Conservation (phyloP, 2,888 invertebrate species). For the Caenorhabditis angaria region DNA sequence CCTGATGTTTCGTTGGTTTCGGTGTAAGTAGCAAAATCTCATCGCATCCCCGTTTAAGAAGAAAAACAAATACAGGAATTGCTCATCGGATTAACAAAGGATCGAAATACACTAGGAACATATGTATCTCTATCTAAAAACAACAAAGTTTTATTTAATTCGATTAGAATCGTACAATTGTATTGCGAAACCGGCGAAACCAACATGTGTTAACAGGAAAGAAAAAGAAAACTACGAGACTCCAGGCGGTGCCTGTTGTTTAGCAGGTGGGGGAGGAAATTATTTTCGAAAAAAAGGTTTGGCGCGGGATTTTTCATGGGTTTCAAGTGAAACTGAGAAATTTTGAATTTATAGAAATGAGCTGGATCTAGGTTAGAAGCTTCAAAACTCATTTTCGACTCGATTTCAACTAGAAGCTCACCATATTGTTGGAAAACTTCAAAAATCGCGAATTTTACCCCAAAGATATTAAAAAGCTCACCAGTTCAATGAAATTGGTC, state of each 20-base stretch:
- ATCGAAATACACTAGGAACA: slow-evolving; percentile 3
- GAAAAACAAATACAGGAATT: background rate
- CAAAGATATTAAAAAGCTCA: too few relatives aligned
- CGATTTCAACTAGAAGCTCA: too few relatives aligned
- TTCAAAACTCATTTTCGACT: too few relatives aligned
- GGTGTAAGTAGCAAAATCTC: slow-evolving; percentile 1
- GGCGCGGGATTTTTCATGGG: too few relatives aligned
- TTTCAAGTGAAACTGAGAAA: too few relatives aligned
- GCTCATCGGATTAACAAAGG: slow-evolving; percentile 7
- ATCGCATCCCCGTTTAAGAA: background rate
- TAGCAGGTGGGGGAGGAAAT: background rate
- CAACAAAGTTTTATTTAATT: background rate
- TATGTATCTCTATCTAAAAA: background rate
- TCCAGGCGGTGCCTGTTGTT: background rate
- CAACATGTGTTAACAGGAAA: background rate
- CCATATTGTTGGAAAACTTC: too few relatives aligned
- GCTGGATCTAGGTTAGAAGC: too few relatives aligned
- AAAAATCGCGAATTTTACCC: too few relatives aligned
- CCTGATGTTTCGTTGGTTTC: background rate
- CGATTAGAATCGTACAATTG: slow-evolving; percentile 2
- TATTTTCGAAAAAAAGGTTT: background rate
- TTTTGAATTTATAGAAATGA: too few relatives aligned
- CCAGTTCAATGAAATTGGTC: too few relatives aligned
- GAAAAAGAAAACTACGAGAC: background rate
- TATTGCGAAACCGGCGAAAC: too few relatives aligned